Percentiles rank a stretch among this genome's conserved stretches.
Evolutionary conservation across 2,113 vertebrate genomes (phyloP).

Genomic region (Micronycteris hirsuta): DNA sequence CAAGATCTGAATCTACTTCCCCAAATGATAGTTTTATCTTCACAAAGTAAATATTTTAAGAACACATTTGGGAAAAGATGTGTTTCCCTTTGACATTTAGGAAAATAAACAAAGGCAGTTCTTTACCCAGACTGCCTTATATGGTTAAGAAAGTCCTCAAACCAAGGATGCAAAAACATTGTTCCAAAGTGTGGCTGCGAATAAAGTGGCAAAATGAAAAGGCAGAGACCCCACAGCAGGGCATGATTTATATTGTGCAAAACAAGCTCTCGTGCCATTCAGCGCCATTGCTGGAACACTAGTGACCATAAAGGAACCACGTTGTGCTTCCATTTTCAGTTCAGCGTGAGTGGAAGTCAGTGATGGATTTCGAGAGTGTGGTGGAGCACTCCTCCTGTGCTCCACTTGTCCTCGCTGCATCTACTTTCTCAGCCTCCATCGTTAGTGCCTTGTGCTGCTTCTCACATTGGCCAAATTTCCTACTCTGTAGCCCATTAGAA

Average conservation of each 20-base stretch:
- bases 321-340: rapidly evolving
- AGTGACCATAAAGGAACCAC: neutral
- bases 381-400: no score
- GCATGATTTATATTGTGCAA: neutral
- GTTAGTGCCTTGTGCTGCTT: rapidly evolving
- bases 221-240: neutral
- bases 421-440: neutral
- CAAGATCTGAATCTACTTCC: neutral
- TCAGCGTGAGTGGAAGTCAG: neutral
- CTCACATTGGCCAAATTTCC: neutral
- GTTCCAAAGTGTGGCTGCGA: neutral
- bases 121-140: neutral
- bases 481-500: neutral
- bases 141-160: neutral
- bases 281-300: neutral
- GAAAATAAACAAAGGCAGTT: neutral
- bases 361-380: neutral
- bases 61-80: constrained; percentile 3
- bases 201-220: neutral
- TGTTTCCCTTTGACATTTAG: constrained; percentile 4
- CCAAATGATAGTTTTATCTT: constrained; percentile 39
- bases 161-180: neutral
- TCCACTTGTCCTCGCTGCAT: rapidly evolving
- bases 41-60: constrained; percentile 42
- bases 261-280: neutral